Percentiles rank a stretch among this genome's conserved stretches.
Conservation (phyloP, 2,113 vertebrate genomes). For the Salvelinus namaycush region DNA sequence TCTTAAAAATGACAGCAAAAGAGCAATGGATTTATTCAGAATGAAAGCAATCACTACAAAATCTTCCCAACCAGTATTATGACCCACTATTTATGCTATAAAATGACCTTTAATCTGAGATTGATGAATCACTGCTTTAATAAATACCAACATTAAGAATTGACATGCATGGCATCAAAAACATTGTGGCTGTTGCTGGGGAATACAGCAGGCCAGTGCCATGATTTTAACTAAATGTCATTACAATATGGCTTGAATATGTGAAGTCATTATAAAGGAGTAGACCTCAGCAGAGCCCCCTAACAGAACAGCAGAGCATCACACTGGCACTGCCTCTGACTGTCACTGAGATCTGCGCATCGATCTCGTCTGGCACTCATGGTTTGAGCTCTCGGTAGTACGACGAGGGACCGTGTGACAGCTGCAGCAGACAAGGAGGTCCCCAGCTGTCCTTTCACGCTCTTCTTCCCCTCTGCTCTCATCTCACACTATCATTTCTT, state of each 20-base stretch:
- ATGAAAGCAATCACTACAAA: too few species aligned
- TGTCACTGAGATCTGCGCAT: conserved; percentile 11
- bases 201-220: not conserved
- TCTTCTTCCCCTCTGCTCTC: conserved; percentile 57
- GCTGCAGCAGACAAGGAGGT: conserved; percentile 2
- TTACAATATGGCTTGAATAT: conserved; percentile 33
- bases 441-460: conserved; percentile 51
- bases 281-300: conserved; percentile 41
- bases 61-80: too few species aligned
- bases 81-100: not conserved
- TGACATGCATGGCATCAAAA: not conserved
- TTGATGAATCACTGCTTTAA: not conserved
- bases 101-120: not conserved
- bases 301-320: not conserved
- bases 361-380: not conserved
- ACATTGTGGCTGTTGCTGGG: not conserved
- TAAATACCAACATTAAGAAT: not conserved
- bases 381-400: not conserved
- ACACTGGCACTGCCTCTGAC: not conserved
- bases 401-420: conserved; percentile 1
- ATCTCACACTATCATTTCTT: conserved; percentile 31
- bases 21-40: too few species aligned
- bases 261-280: conserved; percentile 64
- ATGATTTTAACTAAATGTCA: not conserved
- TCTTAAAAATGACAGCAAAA: too few species aligned